These are phyloP conservation scores for Mechanitis messenoides DNA, from an alignment of 2,888 invertebrate genomes.

Conservation along the genomic window DNA sequence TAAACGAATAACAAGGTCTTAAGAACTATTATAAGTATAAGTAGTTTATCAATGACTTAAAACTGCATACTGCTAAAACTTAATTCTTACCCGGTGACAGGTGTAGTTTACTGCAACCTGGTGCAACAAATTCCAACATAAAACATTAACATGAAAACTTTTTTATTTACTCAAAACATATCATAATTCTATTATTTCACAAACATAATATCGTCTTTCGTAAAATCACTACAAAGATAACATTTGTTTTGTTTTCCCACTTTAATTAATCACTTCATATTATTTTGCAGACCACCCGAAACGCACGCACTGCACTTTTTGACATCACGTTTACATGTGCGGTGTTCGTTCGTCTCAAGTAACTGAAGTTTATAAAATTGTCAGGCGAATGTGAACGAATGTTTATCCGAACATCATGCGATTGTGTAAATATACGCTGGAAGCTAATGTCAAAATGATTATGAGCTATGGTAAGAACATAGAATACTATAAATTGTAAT, in stretches of 20 bases:
- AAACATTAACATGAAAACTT: constrained; percentile 17
- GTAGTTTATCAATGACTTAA: not conserved
- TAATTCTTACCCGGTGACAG: constrained; percentile 64
- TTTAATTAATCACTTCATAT: constrained; percentile 8
- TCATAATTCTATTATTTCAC: constrained; percentile 16
- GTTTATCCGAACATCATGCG: not conserved
- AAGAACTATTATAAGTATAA: no score
- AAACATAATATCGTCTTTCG: not conserved
- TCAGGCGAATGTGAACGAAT: not conserved
- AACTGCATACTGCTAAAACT: constrained; percentile 25
- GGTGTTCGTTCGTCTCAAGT: not conserved
- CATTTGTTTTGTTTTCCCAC: not conserved
- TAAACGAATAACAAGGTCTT: not conserved
- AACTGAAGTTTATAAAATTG: not conserved
- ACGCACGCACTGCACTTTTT: constrained; percentile 39
- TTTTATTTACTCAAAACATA: constrained; percentile 30
- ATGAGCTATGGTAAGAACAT: no score
- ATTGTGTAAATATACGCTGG: no score
- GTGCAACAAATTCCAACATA: constrained; percentile 30
- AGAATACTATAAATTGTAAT: no score
- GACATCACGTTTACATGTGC: constrained; percentile 28
- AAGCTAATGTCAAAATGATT: no score
- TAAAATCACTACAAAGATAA: constrained; percentile 1
- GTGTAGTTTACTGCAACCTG: constrained; percentile 38
- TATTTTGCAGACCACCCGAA: constrained; percentile 23